phyloP scores from a whole-genome alignment of 2,797 vertebrate species.

The Rhinatrema bivittatum region DNA sequence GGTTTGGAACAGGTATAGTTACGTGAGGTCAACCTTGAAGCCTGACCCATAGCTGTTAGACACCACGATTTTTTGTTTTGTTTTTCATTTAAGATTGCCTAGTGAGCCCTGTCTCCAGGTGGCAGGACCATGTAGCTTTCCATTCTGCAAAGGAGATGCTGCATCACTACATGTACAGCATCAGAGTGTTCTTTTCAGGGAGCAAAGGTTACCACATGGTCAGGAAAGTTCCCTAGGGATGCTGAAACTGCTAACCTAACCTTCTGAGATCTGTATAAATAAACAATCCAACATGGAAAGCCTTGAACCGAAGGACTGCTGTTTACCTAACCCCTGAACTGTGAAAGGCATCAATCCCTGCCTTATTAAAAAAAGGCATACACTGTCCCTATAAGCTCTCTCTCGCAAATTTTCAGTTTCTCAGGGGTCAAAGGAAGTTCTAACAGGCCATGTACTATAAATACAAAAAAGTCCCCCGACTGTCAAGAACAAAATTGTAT shows the following conservation, averaged over 20 bases:
- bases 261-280: conserved; percentile 52
- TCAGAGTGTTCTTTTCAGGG: conserved; percentile 1
- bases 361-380: conserved; percentile 52
- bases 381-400: conserved; percentile 37
- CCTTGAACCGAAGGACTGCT: conserved; percentile 47
- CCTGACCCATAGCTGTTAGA: too few species aligned
- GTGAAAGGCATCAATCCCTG: conserved; percentile 49
- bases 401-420: conserved; percentile 42
- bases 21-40: too few species aligned
- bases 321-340: conserved; percentile 62
- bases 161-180: too few species aligned
- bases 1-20: too few species aligned
- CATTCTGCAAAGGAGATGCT: too few species aligned
- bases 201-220: conserved; percentile 37
- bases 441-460: conserved; percentile 39
- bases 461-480: conserved; percentile 47
- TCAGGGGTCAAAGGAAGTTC: conserved; percentile 46
- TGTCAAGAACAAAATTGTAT: conserved; percentile 38
- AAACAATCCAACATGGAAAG: conserved; percentile 50
- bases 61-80: too few species aligned
- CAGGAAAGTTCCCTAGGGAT: conserved; percentile 37
- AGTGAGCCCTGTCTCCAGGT: too few species aligned
- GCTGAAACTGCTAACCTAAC: conserved; percentile 33
- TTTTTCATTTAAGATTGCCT: too few species aligned
- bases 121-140: too few species aligned